These are phyloP conservation scores for Phalloptychus januarius DNA, from an alignment of 2,797 vertebrate genomes.

Conservation along the genomic window DNA sequence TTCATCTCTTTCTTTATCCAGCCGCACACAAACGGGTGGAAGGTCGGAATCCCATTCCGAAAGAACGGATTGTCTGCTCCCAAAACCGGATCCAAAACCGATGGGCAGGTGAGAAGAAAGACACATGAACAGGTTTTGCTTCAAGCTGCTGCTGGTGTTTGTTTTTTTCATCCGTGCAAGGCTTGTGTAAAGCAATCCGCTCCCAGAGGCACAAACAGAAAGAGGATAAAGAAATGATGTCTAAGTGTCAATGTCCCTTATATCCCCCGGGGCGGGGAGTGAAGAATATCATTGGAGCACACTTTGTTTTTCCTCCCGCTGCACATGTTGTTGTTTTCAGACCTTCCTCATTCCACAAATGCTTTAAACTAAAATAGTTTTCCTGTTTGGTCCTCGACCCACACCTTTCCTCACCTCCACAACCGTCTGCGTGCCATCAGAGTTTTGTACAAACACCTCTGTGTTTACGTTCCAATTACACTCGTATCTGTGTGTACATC, in stretches of 20 bases:
- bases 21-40: slow-evolving; percentile 67
- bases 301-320: slow-evolving; percentile 50
- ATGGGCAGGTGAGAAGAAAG: slow-evolving; percentile 61
- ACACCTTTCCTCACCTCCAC: slow-evolving; percentile 1
- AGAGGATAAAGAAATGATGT: neutral
- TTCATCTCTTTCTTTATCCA: slow-evolving; percentile 53
- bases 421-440: slow-evolving; percentile 1
- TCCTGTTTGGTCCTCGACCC: slow-evolving; percentile 10
- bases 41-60: slow-evolving; percentile 64
- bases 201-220: slow-evolving; percentile 13
- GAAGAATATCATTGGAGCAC: slow-evolving; percentile 42
- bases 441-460: slow-evolving; percentile 6
- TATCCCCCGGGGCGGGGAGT: slow-evolving; percentile 31
- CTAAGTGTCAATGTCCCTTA: neutral
- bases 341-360: slow-evolving; percentile 56
- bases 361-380: slow-evolving; percentile 33
- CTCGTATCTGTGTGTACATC: slow-evolving; percentile 35
- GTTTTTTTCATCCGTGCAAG: neutral
- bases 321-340: slow-evolving; percentile 38
- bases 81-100: slow-evolving; percentile 44
- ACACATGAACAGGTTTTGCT: neutral
- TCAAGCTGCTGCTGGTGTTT: neutral
- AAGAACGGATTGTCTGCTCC: slow-evolving; percentile 47
- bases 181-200: slow-evolving; percentile 24
- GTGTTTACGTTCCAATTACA: slow-evolving; percentile 29